Conservation (phyloP, 2,797 vertebrate species). For the Buphagus erythrorhynchus region DNA sequence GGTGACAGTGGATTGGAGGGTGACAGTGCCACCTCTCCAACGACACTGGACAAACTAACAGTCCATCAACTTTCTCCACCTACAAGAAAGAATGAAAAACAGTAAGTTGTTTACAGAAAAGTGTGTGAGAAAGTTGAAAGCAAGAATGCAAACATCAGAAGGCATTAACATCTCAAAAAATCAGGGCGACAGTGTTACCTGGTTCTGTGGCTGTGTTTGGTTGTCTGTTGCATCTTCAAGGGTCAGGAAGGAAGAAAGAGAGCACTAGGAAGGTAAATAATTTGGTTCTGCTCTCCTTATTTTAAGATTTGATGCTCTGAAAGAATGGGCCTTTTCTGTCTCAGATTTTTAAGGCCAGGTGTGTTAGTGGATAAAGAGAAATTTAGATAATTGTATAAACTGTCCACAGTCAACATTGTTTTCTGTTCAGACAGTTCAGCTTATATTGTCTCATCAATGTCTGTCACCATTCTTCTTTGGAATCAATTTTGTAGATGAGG, state of each 20-base stretch:
- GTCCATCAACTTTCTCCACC: no score
- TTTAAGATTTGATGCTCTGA: not conserved
- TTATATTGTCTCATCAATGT: not conserved
- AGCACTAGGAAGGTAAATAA: not conserved
- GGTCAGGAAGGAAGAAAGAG: not conserved
- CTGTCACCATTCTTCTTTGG: not conserved
- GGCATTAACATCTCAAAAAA: no score
- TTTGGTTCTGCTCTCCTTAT: not conserved
- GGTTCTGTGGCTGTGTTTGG: not conserved
- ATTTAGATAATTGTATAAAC: not conserved
- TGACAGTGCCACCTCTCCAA: no score
- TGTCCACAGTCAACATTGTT: not conserved
- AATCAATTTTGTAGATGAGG: not conserved
- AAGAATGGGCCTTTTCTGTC: not conserved
- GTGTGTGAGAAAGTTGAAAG: no score
- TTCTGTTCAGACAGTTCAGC: not conserved
- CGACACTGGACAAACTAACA: no score
- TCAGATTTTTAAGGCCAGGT: not conserved
- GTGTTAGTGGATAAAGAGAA: not conserved
- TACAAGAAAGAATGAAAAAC: no score
- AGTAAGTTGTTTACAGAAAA: no score
- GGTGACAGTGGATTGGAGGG: no score
- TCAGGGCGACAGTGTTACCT: no score
- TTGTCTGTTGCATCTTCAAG: not conserved
- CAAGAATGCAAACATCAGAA: no score